These are phyloP conservation scores for Ceryle rudis DNA, from an alignment of 2,797 vertebrate genomes.

Conservation along the genomic window DNA sequence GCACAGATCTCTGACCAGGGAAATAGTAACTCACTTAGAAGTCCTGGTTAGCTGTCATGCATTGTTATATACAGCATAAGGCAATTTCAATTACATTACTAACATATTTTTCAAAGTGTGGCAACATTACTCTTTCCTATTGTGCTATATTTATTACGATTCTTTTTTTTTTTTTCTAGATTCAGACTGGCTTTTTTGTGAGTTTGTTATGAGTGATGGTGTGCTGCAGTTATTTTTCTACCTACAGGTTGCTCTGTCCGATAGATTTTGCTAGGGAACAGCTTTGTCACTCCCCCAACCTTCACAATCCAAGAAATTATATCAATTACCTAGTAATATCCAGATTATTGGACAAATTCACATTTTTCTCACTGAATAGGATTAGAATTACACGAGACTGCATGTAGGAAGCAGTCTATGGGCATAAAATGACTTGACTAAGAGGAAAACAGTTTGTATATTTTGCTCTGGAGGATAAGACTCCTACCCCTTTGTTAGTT, in stretches of 20 bases:
- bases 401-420: background rate
- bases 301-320: background rate
- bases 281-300: background rate
- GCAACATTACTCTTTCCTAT: background rate
- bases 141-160: slow-evolving; percentile 19
- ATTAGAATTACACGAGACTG: background rate
- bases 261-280: background rate
- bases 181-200: slow-evolving; percentile 4
- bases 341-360: background rate
- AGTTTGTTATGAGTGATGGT: background rate
- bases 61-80: background rate
- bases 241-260: background rate
- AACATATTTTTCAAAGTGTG: slow-evolving; percentile 23
- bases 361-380: background rate
- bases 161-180: background rate
- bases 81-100: background rate
- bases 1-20: background rate
- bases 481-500: background rate
- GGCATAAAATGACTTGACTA: background rate
- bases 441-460: background rate
- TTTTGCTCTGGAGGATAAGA: background rate
- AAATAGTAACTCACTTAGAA: background rate
- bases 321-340: background rate
- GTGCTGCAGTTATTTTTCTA: background rate
- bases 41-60: background rate